Evolutionary conservation across 2,888 invertebrate genomes (phyloP).

Genomic region (Smittia aterrima): DNA sequence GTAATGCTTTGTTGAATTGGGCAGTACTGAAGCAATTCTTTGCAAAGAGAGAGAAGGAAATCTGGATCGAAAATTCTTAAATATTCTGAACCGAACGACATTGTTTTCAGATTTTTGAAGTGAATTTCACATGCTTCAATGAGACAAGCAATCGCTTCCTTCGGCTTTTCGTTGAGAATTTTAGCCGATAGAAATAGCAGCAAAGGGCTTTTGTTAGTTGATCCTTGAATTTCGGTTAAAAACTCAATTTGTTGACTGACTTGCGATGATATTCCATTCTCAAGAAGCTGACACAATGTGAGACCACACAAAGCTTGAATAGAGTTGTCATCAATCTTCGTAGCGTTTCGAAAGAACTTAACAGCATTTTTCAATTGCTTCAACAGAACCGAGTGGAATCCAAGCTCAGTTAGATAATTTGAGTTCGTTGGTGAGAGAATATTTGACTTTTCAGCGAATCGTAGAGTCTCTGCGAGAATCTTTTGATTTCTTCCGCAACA

Average conservation of each 20-base stretch:
- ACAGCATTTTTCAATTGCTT: slow-evolving; percentile 75
- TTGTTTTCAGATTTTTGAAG: slow-evolving; percentile 55
- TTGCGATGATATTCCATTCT: slow-evolving; percentile 69
- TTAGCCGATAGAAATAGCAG: slow-evolving; percentile 69
- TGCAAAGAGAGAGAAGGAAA: slow-evolving; percentile 75
- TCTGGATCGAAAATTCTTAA: slow-evolving; percentile 78
- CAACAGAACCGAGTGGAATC: slow-evolving; percentile 73
- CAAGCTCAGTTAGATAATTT: slow-evolving; percentile 76
- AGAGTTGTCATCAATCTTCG: slow-evolving; percentile 80
- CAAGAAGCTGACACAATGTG: slow-evolving; percentile 76
- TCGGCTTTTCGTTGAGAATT: slow-evolving; percentile 57
- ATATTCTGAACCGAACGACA: slow-evolving; percentile 73
- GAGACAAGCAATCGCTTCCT: slow-evolving; percentile 60
- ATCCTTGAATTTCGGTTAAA: slow-evolving; percentile 73
- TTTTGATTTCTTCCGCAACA: slow-evolving; percentile 66
- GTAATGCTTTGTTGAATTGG: slow-evolving; percentile 62
- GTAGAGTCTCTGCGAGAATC: slow-evolving; percentile 71
- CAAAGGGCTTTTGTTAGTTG: slow-evolving; percentile 63
- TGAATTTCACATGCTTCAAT: slow-evolving; percentile 63
- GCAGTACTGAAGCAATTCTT: slow-evolving; percentile 72
- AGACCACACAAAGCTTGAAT: slow-evolving; percentile 77
- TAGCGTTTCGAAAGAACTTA: slow-evolving; percentile 74
- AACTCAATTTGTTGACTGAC: slow-evolving; percentile 84
- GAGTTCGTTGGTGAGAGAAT: slow-evolving; percentile 68
- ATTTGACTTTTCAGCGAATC: slow-evolving; percentile 75